Evolutionary conservation across 2,797 vertebrate species (phyloP).

Genomic region (Trachops cirrhosus): DNA sequence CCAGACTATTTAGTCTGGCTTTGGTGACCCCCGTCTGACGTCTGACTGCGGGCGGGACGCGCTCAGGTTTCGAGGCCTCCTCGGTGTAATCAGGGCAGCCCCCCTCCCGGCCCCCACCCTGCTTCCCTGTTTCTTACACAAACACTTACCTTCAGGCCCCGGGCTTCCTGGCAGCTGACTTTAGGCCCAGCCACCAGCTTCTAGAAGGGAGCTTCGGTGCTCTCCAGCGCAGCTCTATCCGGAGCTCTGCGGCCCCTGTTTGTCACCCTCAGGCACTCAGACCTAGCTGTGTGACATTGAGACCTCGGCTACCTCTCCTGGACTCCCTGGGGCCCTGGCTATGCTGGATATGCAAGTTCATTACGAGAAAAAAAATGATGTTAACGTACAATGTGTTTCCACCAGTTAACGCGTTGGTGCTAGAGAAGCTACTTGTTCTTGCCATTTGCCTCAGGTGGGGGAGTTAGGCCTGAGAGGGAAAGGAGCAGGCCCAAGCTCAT

Average conservation of each 20-base stretch:
- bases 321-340: accelerated
- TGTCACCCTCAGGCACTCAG: not conserved
- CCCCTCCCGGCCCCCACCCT: not conserved
- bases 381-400: not conserved
- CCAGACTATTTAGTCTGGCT: slow-evolving; percentile 91
- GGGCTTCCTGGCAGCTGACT: slow-evolving; percentile 55
- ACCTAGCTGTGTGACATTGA: accelerated
- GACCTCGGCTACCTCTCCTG: accelerated
- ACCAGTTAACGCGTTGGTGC: no score
- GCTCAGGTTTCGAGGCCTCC: slow-evolving; percentile 83
- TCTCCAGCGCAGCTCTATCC: slow-evolving; percentile 37
- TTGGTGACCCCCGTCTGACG: slow-evolving; percentile 88
- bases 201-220: not conserved
- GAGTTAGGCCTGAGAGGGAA: not conserved
- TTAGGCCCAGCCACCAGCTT: not conserved
- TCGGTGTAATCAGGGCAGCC: slow-evolving; percentile 57
- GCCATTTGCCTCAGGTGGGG: not conserved
- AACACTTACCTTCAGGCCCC: slow-evolving; percentile 75
- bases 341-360: not conserved
- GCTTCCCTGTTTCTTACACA: slow-evolving; percentile 72
- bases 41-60: slow-evolving; percentile 81
- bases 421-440: not conserved
- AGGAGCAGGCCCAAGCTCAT: accelerated
- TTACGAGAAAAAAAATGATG: not conserved
- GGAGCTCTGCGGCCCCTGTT: not conserved